Evolutionary conservation across 1,140 invertebrate species (phyloP).

Genomic region (Latrodectus geometricus): DNA sequence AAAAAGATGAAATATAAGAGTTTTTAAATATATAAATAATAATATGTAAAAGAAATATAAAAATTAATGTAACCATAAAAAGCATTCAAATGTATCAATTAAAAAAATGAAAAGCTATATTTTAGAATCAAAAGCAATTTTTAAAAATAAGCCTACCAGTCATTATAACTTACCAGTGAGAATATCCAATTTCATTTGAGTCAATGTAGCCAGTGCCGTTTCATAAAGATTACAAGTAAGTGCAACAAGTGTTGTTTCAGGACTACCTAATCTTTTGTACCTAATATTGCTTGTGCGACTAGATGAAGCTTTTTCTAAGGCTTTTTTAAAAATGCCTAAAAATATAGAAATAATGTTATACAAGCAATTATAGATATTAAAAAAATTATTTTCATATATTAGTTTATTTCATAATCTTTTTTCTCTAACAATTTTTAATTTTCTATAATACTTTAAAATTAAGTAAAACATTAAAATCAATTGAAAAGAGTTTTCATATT

Average conservation of each 20-base stretch:
- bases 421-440: too few relatives aligned
- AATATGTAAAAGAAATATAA: background rate
- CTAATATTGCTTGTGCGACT: constrained; percentile 44
- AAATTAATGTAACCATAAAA: too few relatives aligned
- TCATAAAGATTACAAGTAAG: constrained; percentile 92
- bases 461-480: too few relatives aligned
- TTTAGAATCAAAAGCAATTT: background rate
- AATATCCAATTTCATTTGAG: constrained; percentile 93
- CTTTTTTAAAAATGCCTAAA: constrained; percentile 69
- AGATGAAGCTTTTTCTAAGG: constrained; percentile 68
- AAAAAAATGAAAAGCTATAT: too few relatives aligned
- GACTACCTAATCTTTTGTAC: constrained; percentile 78
- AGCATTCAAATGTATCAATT: too few relatives aligned
- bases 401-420: background rate
- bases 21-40: background rate
- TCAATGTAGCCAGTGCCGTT: constrained; percentile 87
- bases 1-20: too few relatives aligned
- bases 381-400: background rate
- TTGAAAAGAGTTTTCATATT: too few relatives aligned
- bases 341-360: background rate
- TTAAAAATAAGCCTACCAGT: background rate
- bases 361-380: background rate
- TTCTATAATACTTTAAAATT: too few relatives aligned
- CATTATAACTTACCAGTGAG: constrained; percentile 83
- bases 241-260: constrained; percentile 83